Evolutionary conservation across 1,140 invertebrate species (phyloP), one percentile per base, ranked within the genome.

Genomic region (Atta colombica): DNA sequence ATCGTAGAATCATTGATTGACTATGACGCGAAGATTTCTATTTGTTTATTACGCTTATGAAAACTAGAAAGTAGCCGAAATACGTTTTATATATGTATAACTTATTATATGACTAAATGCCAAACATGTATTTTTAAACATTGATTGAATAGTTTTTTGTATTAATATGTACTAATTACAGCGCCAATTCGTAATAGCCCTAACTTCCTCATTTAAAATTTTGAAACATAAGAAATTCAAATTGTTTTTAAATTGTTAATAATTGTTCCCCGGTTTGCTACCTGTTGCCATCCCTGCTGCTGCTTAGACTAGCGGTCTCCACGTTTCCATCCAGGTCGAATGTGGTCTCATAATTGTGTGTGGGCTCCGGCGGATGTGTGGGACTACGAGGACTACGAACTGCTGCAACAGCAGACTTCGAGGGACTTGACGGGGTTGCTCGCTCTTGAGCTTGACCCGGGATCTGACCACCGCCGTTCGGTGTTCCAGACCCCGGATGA

Each of bases 261-360:
- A 10, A 45, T 45, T 45, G 8, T 45, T 45, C 10, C 31, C 16
- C 31, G 18, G 7, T 49, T 61, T 39, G 49, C 92, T 96, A 97
- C 96, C 97, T 97, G 95, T 96, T 96, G 25, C 96, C 97, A 89
- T 97, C 96, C 68, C 97, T 96, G 91, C 97, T 97, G 88, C 97
- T 96, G 84, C 94, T 94, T 28, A 96, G 94, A 89, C 96, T 95
- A 49, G 95, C 97, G 12, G 97, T 97, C 93, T 98, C 98, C 75
- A 98, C 97, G 95, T 98, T 98, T 39, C 97, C 97, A 87, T 98
- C 97, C 75, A 97, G 95, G 95, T 98, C 98, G 94, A 98, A 98
- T 3, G 97, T 98, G 6, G 97, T 98, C 93, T 98, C 97, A 88
- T 97, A 97, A 95, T 98, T 98, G 93, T 97, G 97, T 16, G 80